Evolutionary conservation across 2,888 invertebrate species (phyloP).

Genomic region (Cantharis rustica): DNA sequence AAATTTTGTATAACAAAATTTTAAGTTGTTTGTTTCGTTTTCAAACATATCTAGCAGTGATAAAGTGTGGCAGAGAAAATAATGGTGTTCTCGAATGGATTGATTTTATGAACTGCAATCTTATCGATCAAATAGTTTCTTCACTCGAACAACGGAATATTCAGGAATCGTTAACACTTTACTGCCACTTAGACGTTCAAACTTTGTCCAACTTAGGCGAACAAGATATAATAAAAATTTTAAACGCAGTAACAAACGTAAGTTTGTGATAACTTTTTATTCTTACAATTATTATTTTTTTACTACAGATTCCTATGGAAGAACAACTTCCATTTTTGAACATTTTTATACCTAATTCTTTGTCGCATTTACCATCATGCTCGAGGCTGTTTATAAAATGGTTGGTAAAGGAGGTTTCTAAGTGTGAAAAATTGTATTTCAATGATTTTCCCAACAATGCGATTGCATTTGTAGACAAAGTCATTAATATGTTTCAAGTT

Average conservation of each 20-base stretch:
- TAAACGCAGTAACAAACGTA: constrained; percentile 40
- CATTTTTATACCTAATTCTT: constrained; percentile 43
- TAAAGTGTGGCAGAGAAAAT: constrained; percentile 29
- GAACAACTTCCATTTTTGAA: constrained; percentile 39
- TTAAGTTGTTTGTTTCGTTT: constrained; percentile 46
- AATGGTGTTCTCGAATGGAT: constrained; percentile 53
- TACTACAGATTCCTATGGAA: constrained; percentile 37
- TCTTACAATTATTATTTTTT: constrained; percentile 18
- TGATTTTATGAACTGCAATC: constrained; percentile 52
- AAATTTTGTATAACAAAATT: constrained; percentile 11
- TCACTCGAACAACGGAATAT: constrained; percentile 49
- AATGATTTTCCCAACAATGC: constrained; percentile 51
- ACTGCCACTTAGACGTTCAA: constrained; percentile 38
- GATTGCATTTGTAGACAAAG: constrained; percentile 25
- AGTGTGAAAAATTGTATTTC: constrained; percentile 38
- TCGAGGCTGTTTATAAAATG: constrained; percentile 43
- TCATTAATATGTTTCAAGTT: constrained; percentile 44
- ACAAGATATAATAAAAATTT: constrained; percentile 37
- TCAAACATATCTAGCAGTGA: constrained; percentile 51
- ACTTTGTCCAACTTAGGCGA: constrained; percentile 35
- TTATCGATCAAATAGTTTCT: constrained; percentile 52
- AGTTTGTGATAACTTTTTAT: constrained; percentile 19
- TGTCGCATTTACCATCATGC: constrained; percentile 40
- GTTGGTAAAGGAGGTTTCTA: constrained; percentile 40
- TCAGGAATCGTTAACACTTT: constrained; percentile 47